phyloP scores from a whole-genome alignment of 2,888 invertebrate species.

The Cantharis flavilabris region DNA sequence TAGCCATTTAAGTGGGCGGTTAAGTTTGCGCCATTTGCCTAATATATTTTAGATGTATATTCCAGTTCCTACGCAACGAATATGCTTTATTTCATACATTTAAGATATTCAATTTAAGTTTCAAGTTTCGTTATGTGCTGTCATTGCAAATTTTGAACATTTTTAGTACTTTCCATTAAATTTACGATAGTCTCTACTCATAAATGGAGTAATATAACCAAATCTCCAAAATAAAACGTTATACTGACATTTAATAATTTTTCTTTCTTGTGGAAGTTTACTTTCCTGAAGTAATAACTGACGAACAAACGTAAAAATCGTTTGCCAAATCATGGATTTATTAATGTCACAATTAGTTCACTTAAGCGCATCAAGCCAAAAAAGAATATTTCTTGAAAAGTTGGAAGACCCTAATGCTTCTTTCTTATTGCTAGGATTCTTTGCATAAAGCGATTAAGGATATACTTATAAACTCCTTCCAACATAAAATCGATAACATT shows the following conservation, averaged over 20 bases:
- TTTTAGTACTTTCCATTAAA: background rate
- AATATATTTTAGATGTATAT: background rate
- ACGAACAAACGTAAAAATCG: too few species aligned
- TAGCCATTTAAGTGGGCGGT: background rate
- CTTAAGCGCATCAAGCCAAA: too few species aligned
- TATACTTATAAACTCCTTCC: background rate
- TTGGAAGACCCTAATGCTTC: background rate
- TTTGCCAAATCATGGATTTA: background rate
- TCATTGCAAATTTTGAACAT: background rate
- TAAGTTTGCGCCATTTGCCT: background rate
- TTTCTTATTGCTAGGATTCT: background rate
- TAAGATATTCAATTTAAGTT: background rate
- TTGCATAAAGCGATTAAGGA: background rate
- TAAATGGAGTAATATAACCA: background rate
- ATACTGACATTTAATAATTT: too few species aligned
- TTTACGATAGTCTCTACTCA: background rate
- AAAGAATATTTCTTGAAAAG: background rate
- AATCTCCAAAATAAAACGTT: background rate
- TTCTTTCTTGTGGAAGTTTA: background rate
- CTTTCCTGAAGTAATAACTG: too few species aligned
- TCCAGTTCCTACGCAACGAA: background rate
- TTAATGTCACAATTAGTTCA: background rate
- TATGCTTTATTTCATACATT: background rate
- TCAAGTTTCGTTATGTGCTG: background rate
- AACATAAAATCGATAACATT: background rate